phyloP scores from a whole-genome alignment of 1,140 invertebrate species.

The Drosophila kanapiae region DNA sequence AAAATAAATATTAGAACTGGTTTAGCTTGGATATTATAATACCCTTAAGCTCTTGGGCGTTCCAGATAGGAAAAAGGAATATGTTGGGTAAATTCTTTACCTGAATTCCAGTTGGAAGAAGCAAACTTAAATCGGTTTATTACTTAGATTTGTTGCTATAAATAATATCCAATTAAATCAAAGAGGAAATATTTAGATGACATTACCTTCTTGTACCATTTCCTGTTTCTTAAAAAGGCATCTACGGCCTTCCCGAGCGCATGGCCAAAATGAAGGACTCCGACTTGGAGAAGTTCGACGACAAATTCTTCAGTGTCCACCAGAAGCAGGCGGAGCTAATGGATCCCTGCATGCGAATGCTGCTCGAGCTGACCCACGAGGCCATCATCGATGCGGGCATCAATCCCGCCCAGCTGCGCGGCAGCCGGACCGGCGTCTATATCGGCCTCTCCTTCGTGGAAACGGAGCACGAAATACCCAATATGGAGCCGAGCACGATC shows the following conservation, averaged over 20 bases:
- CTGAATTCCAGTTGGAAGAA: too few relatives aligned
- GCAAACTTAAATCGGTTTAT: too few relatives aligned
- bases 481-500: slow-evolving; percentile 90
- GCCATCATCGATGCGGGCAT: slow-evolving; percentile 97
- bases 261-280: slow-evolving; percentile 97
- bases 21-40: not conserved
- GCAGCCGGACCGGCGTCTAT: slow-evolving; percentile 95
- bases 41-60: not conserved
- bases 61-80: not conserved
- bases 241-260: slow-evolving; percentile 93
- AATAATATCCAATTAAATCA: too few relatives aligned
- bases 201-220: not conserved
- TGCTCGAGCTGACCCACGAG: slow-evolving; percentile 97
- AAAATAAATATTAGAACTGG: slow-evolving; percentile 15
- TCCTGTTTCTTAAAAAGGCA: slow-evolving; percentile 59
- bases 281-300: slow-evolving; percentile 94
- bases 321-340: slow-evolving; percentile 97
- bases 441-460: slow-evolving; percentile 95
- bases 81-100: not conserved
- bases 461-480: slow-evolving; percentile 92
- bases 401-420: slow-evolving; percentile 92
- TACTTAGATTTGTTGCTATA: too few relatives aligned
- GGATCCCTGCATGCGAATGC: slow-evolving; percentile 97
- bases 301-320: slow-evolving; percentile 96
- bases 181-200: too few relatives aligned